A percentile compares a stretch with the other conserved stretches of the same genome.
Evolutionary conservation across 2,888 invertebrate genomes (phyloP).

Genomic region (Pimpla rufipes): DNA sequence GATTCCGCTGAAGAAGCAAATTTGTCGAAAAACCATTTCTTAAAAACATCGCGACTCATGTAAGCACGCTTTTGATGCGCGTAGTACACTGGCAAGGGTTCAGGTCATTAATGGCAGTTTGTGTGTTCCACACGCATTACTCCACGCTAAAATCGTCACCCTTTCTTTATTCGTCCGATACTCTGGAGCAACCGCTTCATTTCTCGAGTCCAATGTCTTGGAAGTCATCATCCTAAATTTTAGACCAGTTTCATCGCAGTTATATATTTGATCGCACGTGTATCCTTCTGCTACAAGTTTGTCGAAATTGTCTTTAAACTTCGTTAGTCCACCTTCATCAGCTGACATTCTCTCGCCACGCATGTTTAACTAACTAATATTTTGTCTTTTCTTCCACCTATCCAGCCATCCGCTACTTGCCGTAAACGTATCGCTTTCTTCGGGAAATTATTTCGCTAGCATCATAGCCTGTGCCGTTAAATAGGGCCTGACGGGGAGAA

Average conservation of each 20-base stretch:
- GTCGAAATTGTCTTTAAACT: conserved; percentile 58
- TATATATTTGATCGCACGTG: conserved; percentile 69
- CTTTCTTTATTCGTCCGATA: conserved; percentile 71
- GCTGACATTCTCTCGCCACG: conserved; percentile 70
- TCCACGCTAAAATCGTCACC: conserved; percentile 69
- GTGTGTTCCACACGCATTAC: conserved; percentile 14
- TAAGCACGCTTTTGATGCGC: conserved; percentile 45
- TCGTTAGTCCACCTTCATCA: conserved; percentile 44
- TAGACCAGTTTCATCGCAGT: conserved; percentile 71
- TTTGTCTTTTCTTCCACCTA: conserved; percentile 67
- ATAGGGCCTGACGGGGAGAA: conserved; percentile 37
- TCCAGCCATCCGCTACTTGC: conserved; percentile 67
- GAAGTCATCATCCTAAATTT: conserved; percentile 71
- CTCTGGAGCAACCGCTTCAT: conserved; percentile 65
- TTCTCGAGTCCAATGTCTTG: conserved; percentile 67
- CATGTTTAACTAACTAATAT: conserved; percentile 61
- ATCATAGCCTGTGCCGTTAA: conserved; percentile 52
- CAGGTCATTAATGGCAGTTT: conserved; percentile 65
- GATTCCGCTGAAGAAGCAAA: conserved; percentile 40
- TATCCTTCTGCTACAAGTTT: conserved; percentile 62
- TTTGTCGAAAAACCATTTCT: conserved; percentile 30
- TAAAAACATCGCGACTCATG: conserved; percentile 40
- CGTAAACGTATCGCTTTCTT: conserved; percentile 62
- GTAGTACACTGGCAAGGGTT: conserved; percentile 52
- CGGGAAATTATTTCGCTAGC: conserved; percentile 63